Base-by-base conservation (phyloP, 1,140 invertebrate genomes). In the Rhyacophila brunnea region DNA sequence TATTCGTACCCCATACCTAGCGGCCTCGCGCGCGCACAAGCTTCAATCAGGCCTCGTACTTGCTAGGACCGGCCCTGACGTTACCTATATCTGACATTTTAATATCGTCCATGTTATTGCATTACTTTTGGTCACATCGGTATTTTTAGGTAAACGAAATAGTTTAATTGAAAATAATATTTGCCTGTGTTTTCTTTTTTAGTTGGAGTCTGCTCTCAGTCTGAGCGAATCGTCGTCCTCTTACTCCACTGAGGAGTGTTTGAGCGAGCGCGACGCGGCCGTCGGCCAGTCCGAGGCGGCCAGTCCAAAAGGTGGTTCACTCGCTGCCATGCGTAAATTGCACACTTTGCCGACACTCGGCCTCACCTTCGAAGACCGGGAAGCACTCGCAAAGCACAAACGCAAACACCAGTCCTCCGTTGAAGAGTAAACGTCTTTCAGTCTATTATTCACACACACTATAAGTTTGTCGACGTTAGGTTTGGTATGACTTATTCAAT, bases 311-410 rank as follows among this genome's bases (percentile, higher is more conserved):
- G 23, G 20, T 13, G 15, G 38, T 17, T 19, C n/a, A 9, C 9
- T 34, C 6, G 13, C 19, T 6, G 28, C 55, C 14, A 48, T 49
- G 34, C 47, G 58, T 3, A 66, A 66, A 40, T 32, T 66, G 44
- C 52, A 66, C 44, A 58, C 64, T 32, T 48, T 66, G 44, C 64
- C 64, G 10, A 58, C 40, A n/a, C 38, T 66, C 19, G 74, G 71
- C 17, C 67, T 74, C 40, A 74, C 72, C 4, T 74, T 72, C 50
- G 77, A 80, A 36, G 79, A 81, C 50, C 76, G 79, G 49, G 70
- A 79, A 58, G 70, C 73, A 23, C 73, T 80, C 50, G 68, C 77
- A 0, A 68, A 74, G 38, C 74, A 76, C 38, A 79, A 77, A 65
- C 60, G 77, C 3, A 76, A 79, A 52, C 73, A 70, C 23, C 73